Conservation (phyloP, 37 sponge, comb jelly and placozoan genomes). For the Bolinopsis microptera region DNA sequence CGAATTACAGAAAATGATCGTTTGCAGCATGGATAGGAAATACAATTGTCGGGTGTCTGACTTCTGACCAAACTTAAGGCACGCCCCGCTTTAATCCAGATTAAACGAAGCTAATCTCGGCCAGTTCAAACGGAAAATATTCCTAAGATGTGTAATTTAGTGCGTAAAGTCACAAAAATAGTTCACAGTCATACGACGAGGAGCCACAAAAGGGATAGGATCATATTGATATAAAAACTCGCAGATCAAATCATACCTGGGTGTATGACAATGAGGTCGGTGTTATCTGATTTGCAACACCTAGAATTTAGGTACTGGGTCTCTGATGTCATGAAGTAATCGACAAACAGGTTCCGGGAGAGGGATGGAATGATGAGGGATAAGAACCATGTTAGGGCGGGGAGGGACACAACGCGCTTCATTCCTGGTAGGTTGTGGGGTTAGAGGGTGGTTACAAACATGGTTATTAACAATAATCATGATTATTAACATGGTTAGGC, state of each 20-base stretch:
- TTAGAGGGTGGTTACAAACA: too few relatives aligned
- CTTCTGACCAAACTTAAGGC: too few relatives aligned
- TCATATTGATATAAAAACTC: background rate
- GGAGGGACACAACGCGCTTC: background rate
- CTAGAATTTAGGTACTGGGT: conserved; percentile 24
- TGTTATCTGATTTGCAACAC: conserved; percentile 59
- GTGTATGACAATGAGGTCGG: background rate
- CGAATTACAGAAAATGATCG: background rate
- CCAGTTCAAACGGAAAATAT: too few relatives aligned
- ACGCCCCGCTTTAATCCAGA: background rate
- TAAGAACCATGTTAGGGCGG: background rate
- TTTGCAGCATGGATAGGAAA: background rate
- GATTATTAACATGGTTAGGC: too few relatives aligned
- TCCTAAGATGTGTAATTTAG: too few relatives aligned
- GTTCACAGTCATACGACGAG: too few relatives aligned
- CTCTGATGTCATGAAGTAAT: conserved; percentile 64
- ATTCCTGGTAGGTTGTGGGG: background rate
- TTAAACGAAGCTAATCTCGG: too few relatives aligned
- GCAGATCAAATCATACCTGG: too few relatives aligned
- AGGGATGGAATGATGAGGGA: conserved; percentile 18
- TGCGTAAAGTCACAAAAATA: background rate
- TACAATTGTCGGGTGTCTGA: too few relatives aligned
- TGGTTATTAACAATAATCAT: too few relatives aligned
- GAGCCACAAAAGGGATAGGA: background rate
- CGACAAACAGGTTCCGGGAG: conserved; percentile 12